Percentiles rank a stretch among this genome's conserved stretches.
These are phyloP conservation scores for Eonycteris spelaea DNA, from an alignment of 2,113 vertebrate genomes.

Conservation along the genomic window DNA sequence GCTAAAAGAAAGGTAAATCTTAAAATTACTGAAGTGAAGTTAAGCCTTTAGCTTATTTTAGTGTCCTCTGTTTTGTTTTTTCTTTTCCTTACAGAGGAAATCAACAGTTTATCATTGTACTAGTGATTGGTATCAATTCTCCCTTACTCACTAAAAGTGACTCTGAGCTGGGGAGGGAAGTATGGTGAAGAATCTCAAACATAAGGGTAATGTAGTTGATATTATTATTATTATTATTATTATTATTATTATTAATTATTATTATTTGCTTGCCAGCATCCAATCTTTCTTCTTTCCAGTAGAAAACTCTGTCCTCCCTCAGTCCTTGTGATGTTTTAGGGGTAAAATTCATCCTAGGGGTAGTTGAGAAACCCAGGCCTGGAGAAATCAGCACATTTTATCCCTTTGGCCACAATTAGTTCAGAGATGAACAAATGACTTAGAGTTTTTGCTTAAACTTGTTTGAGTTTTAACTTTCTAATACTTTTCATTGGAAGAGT, in stretches of 20 bases:
- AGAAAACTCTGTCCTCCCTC: conserved; percentile 5
- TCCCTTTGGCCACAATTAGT: background rate
- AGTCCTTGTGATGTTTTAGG: background rate
- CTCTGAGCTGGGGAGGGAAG: background rate
- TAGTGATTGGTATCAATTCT: background rate
- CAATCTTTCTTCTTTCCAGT: background rate
- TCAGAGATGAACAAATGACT: conserved; percentile 19
- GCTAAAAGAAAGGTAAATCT: background rate
- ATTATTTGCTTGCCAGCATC: background rate
- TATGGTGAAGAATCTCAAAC: background rate
- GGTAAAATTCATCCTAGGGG: background rate
- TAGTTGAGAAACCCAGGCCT: background rate
- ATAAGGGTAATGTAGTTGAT: background rate
- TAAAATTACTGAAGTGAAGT: conserved; percentile 17
- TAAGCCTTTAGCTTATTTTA: background rate
- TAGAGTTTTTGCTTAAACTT: background rate
- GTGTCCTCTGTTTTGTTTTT: background rate
- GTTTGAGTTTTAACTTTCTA: conserved; percentile 45
- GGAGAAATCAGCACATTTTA: background rate
- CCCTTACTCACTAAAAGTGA: background rate
- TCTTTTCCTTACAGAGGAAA: background rate
- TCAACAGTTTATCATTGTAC: background rate
- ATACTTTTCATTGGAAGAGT: background rate
- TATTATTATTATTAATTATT: background rate
- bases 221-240: background rate